Conservation (phyloP, 2,113 vertebrate species). For the Phyllostomus hastatus region DNA sequence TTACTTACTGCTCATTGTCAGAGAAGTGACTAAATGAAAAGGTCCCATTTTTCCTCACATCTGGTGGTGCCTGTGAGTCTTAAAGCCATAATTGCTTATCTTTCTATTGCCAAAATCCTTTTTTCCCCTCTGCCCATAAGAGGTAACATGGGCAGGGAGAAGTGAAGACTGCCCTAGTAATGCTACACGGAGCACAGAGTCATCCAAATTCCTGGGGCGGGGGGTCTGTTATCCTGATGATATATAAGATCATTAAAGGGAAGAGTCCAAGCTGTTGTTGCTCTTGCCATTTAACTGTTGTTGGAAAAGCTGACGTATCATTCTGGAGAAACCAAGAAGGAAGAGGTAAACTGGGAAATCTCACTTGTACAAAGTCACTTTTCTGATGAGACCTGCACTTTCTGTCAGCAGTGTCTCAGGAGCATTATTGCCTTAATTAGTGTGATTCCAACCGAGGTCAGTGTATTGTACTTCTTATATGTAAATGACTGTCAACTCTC, state of each 20-base stretch:
- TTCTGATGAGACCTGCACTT: slow-evolving; percentile 37
- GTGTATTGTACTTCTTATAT: not conserved
- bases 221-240: not conserved
- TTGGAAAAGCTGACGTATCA: not conserved
- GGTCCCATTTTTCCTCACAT: not conserved
- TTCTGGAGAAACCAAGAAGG: not conserved
- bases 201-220: not conserved
- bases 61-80: slow-evolving; percentile 42
- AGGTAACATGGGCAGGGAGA: not conserved
- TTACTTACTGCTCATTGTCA: slow-evolving; percentile 19
- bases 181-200: not conserved
- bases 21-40: not conserved
- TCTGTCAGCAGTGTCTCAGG: not conserved
- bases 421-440: slow-evolving; percentile 66
- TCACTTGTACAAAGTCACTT: not conserved
- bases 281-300: not conserved
- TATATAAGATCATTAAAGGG: not conserved
- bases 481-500: not conserved
- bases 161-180: not conserved
- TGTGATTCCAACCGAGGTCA: not conserved
- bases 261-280: not conserved
- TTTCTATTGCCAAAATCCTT: not conserved
- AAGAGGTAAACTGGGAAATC: not conserved
- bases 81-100: slow-evolving; percentile 51
- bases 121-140: not conserved